phyloP scores from a whole-genome alignment of 2,888 invertebrate genomes.

The Lamproptera curius region DNA sequence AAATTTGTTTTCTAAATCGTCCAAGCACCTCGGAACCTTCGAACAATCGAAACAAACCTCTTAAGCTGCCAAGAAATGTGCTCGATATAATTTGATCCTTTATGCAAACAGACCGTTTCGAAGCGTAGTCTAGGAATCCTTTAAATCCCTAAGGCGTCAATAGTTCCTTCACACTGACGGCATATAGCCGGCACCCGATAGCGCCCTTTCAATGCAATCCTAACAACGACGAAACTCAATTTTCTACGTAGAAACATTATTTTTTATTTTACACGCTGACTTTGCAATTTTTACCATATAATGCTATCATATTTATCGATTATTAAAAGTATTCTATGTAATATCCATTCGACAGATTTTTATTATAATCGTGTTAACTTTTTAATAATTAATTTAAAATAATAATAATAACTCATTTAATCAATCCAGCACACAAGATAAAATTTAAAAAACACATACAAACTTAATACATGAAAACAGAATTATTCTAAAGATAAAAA shows the following conservation, averaged over 20 bases:
- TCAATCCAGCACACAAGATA: no score
- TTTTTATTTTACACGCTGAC: no score
- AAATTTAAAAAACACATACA: no score
- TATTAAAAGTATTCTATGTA: no score
- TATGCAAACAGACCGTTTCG: constrained; percentile 16
- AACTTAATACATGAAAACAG: no score
- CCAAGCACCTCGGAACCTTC: neutral
- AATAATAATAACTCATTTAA: no score
- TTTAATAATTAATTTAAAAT: no score
- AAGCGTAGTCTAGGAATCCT: constrained; percentile 54
- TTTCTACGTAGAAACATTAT: constrained; percentile 45
- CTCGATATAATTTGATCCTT: constrained; percentile 12
- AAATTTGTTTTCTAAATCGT: neutral
- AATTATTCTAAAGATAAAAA: no score
- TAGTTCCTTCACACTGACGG: constrained; percentile 50
- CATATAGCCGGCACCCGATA: constrained; percentile 38
- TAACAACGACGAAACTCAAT: constrained; percentile 63
- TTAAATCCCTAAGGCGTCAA: constrained; percentile 58
- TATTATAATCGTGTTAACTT: no score
- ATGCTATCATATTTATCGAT: no score
- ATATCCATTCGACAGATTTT: no score
- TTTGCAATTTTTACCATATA: no score
- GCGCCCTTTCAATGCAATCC: constrained; percentile 60
- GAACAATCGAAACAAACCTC: constrained; percentile 5
- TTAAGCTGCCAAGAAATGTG: constrained; percentile 2